Base-by-base conservation (phyloP, 1,140 invertebrate species). In the Vanessa atalanta region DNA sequence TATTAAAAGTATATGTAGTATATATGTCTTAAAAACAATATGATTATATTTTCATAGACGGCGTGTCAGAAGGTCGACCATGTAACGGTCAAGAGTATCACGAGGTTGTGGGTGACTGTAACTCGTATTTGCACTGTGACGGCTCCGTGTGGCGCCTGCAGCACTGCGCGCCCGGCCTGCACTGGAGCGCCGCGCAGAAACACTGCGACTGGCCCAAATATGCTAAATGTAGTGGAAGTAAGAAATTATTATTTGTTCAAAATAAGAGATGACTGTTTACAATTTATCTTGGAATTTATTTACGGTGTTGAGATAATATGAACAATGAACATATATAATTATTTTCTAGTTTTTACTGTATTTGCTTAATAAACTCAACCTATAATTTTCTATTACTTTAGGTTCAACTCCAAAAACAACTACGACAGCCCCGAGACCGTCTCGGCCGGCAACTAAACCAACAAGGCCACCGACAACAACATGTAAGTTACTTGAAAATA, bases 151-250 rank as follows among this genome's bases (percentile, higher is more conserved):
- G 96, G 66, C 93, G 92, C 37, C 93, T 94, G 53, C 95, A 96
- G 80, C 94, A 94, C 50, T 98, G 97, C 84, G 95, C 96, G 0
- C 95, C 95, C 1, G 96, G 96, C 60, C 87, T 97, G 8, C 96
- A 97, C 81, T 98, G 97, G 96, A 97, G 97, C 86, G 86, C 90
- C 13, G 84, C 83, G 0, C 90, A 93, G 20, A 93, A 94, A 20
- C 93, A 95, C 23, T 98, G 97, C 80, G 97, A 98, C 83, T 97
- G 97, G 97, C 96, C 97, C 3, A 92, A 93, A 47, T 93, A 93
- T 8, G 96, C 96, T 1, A 95, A 95, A 78, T 97, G 97, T 20
- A 20, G 20, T 71, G 73, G 86, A 82, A 80, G 87, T 88, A 77
- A 78, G 53, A 61, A 3, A 47, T 55, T 15, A 1, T 47, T 43